phyloP scores from a whole-genome alignment of 2,113 vertebrate genomes.

The Emydocephalus ijimae region DNA sequence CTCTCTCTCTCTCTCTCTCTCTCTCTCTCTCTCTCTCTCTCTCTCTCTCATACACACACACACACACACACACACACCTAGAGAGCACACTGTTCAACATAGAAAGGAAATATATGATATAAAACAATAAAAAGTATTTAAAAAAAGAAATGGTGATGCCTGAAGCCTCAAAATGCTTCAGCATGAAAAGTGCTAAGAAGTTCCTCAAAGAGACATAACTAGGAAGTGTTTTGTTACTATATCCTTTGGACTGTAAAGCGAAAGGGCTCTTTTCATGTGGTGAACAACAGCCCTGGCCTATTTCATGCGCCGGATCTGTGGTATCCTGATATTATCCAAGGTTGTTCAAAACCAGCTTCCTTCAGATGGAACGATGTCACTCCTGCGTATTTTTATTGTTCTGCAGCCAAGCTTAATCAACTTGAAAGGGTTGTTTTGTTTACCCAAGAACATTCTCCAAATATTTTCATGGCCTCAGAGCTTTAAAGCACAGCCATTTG shows the following conservation, averaged over 20 bases:
- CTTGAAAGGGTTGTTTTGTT: not conserved
- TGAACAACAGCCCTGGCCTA: accelerated
- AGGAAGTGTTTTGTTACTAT: not conserved
- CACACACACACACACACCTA: too few relatives aligned
- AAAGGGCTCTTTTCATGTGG: not conserved
- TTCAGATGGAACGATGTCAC: not conserved
- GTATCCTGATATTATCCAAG: not conserved
- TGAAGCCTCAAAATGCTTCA: not conserved
- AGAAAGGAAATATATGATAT: too few relatives aligned
- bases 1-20: too few relatives aligned
- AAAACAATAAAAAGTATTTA: too few relatives aligned
- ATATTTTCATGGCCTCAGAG: not conserved
- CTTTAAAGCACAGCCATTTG: not conserved
- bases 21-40: too few relatives aligned
- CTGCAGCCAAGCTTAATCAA: not conserved
- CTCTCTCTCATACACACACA: too few relatives aligned
- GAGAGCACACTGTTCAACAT: too few relatives aligned
- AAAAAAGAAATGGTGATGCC: not conserved
- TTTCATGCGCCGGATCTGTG: not conserved
- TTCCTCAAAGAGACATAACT: not conserved
- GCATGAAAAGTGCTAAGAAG: not conserved
- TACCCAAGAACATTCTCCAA: not conserved
- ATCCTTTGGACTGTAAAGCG: not conserved
- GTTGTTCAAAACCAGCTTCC: not conserved
- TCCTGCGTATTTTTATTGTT: not conserved